Evolutionary conservation across 2,113 vertebrate genomes (phyloP), one percentile per base, ranked within the genome.

Genomic region (Paralichthys olivaceus): DNA sequence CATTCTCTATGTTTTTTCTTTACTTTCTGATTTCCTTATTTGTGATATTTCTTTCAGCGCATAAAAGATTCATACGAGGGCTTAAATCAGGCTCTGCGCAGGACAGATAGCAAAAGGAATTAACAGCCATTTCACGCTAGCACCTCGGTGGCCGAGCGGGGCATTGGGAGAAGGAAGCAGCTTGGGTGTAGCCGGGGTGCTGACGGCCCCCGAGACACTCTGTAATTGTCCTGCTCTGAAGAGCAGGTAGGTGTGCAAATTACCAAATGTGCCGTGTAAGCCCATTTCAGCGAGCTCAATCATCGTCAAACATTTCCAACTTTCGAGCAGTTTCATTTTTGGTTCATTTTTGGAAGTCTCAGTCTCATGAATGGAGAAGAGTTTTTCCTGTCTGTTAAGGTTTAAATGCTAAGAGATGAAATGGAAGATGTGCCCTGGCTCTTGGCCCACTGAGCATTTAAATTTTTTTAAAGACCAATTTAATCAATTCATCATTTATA

Each of bases 161-260:
- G 88, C 87, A 87, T n/a, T 12, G 75, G 82, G 83, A 90, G 84
- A 88, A 79, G 22, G 49, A 82, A 78, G 88, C 78, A 58, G 84
- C 75, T 72, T 79, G 88, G 87, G 87, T 78, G 79, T 71, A 90
- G 88, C 64, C 66, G 23, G 86, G 82, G 75, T 84, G 78, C 82
- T 51, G 73, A 76, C 40, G 86, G 79, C 89, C 89, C 83, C 69
- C 23, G 88, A 91, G 90, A 93, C 90, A 72, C 87, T 86, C 64
- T 75, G 90, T 93, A 94, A 94, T 94, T 94, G 93, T 91, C 23
- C 80, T 73, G 84, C 92, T 93, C 92, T 94, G 93, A 95, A 93
- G 92, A 94, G 93, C 90, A 92, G 91, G 89, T 92, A 91, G 93
- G 90, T 94, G 94, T 94, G 93, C 90, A 95, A 95, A 95, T 94